A percentile compares a stretch with the other conserved stretches of the same genome.
Evolutionary conservation across 2,888 invertebrate species (phyloP).

Genomic region (Balanococcus diminutus): DNA sequence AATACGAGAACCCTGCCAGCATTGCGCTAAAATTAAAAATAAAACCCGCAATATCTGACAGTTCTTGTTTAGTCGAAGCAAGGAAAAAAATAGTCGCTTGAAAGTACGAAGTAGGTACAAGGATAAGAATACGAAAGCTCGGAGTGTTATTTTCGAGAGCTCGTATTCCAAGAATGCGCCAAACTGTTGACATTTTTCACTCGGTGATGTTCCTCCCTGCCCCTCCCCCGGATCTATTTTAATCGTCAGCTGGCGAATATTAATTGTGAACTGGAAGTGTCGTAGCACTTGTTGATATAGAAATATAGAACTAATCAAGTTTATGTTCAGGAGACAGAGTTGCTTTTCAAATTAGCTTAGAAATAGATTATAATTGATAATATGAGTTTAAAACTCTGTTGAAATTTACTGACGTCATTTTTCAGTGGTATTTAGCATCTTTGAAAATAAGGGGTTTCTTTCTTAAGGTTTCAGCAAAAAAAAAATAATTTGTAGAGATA

Average conservation of each 20-base stretch:
- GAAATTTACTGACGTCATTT: neutral
- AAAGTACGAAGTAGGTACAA: neutral
- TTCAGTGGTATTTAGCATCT: neutral
- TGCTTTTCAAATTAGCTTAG: neutral
- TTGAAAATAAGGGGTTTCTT: too few relatives aligned
- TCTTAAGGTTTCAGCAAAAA: too few relatives aligned
- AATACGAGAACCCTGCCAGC: neutral
- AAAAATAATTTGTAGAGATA: neutral
- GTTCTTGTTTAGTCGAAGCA: neutral
- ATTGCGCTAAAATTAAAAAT: neutral
- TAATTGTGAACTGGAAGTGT: neutral
- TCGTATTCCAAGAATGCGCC: neutral
- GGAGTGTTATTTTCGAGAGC: neutral
- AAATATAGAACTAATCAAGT: neutral
- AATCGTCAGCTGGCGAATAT: neutral
- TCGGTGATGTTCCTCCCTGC: too few relatives aligned
- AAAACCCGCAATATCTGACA: neutral
- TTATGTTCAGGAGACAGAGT: neutral
- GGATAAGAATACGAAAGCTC: neutral
- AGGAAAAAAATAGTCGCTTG: neutral
- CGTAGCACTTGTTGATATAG: neutral
- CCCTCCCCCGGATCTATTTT: neutral
- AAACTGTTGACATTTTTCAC: neutral
- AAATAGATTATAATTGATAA: neutral
- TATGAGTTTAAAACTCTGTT: neutral